phyloP scores from a whole-genome alignment of 2,888 invertebrate genomes.

The Leucoptera coffeella region DNA sequence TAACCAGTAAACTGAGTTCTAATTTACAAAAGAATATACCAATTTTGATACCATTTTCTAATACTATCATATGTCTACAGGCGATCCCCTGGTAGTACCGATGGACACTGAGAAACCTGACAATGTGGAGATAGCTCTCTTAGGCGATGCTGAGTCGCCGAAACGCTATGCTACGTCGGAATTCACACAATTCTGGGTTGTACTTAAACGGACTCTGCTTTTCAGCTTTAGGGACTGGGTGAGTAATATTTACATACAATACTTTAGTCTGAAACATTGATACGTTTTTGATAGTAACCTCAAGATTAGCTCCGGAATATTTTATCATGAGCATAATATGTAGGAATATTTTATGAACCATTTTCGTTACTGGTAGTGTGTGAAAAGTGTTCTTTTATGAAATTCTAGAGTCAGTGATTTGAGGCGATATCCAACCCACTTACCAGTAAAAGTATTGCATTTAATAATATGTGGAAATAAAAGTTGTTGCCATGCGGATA shows the following conservation, averaged over 20 bases:
- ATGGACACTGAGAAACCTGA: constrained; percentile 62
- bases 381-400: too few relatives aligned
- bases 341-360: too few relatives aligned
- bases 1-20: background rate
- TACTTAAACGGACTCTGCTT: constrained; percentile 75
- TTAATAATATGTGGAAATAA: too few relatives aligned
- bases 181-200: constrained; percentile 78
- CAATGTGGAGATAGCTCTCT: constrained; percentile 65
- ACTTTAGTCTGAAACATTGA: background rate
- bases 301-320: too few relatives aligned
- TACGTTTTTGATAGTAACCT: too few relatives aligned
- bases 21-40: background rate
- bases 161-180: constrained; percentile 79
- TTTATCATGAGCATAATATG: too few relatives aligned
- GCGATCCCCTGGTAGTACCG: constrained; percentile 49
- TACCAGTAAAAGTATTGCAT: too few relatives aligned
- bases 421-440: too few relatives aligned
- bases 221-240: constrained; percentile 90
- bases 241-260: constrained; percentile 13
- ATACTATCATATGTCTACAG: too few relatives aligned
- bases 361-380: too few relatives aligned
- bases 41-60: background rate
- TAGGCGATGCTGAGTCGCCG: constrained; percentile 58
- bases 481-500: too few relatives aligned
- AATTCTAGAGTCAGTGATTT: too few relatives aligned